phyloP scores from a whole-genome alignment of 2,888 invertebrate genomes.

The Pandemis cinnamomeana region DNA sequence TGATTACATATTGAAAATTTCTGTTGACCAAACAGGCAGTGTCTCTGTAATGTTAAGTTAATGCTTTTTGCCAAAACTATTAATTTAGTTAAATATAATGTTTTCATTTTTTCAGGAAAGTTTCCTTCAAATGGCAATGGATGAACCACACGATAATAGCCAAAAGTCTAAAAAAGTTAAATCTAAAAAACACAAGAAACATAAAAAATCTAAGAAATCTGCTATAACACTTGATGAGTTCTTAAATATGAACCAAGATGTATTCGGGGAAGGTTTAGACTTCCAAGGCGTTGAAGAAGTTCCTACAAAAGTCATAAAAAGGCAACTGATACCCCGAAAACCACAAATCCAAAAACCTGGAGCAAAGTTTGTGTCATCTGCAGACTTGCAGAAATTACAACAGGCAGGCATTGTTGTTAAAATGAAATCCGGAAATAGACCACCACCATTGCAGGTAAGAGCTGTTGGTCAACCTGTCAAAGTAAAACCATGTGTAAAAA shows the following conservation, averaged over 20 bases:
- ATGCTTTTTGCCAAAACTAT: neutral
- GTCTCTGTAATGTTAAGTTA: neutral
- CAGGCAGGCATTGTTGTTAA: constrained; percentile 74
- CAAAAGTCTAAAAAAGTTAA: constrained; percentile 53
- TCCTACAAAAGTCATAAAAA: constrained; percentile 70
- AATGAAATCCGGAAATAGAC: constrained; percentile 55
- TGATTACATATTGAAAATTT: neutral
- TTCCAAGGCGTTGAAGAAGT: constrained; percentile 79
- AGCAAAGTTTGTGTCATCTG: constrained; percentile 53
- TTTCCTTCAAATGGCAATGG: constrained; percentile 71
- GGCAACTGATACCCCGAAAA: constrained; percentile 68
- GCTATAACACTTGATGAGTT: constrained; percentile 80
- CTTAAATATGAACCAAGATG: constrained; percentile 79
- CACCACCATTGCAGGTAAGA: constrained; percentile 44
- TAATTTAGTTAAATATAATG: neutral
- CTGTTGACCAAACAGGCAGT: neutral
- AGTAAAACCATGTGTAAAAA: constrained; percentile 43
- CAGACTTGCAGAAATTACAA: constrained; percentile 72
- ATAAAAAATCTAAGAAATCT: constrained; percentile 76
- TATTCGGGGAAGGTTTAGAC: constrained; percentile 78
- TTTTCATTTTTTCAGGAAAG: constrained; percentile 64
- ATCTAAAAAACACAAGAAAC: constrained; percentile 76
- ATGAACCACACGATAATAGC: constrained; percentile 57
- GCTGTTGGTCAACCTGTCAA: constrained; percentile 40
- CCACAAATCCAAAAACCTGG: constrained; percentile 45